Conservation (phyloP, 2,888 invertebrate genomes). For the Drosophila merina region DNA sequence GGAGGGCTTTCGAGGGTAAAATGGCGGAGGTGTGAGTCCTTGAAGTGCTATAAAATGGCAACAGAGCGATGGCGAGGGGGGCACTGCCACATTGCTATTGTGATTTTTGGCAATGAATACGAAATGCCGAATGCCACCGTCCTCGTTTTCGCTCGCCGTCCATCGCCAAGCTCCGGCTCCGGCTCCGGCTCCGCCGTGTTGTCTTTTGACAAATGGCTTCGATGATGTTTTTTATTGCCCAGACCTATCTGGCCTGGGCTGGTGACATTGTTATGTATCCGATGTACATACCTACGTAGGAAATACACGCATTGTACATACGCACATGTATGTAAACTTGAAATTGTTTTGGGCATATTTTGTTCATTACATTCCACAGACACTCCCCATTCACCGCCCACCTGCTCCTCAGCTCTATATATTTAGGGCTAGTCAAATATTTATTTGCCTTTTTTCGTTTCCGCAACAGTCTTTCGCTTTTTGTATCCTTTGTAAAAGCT, state of each 20-base stretch:
- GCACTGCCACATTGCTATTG: constrained; percentile 54
- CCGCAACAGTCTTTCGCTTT: too few species aligned
- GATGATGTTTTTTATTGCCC: constrained; percentile 77
- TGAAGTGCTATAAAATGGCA: constrained; percentile 41
- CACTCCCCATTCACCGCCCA: not conserved
- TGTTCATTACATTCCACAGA: constrained; percentile 64
- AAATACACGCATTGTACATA: constrained; percentile 58
- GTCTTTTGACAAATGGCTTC: constrained; percentile 75
- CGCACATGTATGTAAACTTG: constrained; percentile 48
- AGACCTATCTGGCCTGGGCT: constrained; percentile 58
- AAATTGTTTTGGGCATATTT: constrained; percentile 45
- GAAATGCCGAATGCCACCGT: constrained; percentile 55
- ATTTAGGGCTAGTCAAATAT: constrained; percentile 28
- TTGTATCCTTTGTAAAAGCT: constrained; percentile 28
- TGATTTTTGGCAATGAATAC: constrained; percentile 78
- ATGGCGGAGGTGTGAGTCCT: constrained; percentile 22
- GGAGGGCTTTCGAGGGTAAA: not conserved
- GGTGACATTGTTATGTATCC: constrained; percentile 48
- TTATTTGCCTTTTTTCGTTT: constrained; percentile 4
- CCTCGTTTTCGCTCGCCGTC: constrained; percentile 31
- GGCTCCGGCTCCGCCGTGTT: constrained; percentile 33
- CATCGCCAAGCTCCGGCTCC: not conserved
- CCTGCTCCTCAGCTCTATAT: constrained; percentile 5
- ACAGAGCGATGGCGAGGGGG: not conserved
- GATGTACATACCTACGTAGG: constrained; percentile 3